phyloP scores from a whole-genome alignment of 2,888 invertebrate species.

The Diaprepes abbreviatus region DNA sequence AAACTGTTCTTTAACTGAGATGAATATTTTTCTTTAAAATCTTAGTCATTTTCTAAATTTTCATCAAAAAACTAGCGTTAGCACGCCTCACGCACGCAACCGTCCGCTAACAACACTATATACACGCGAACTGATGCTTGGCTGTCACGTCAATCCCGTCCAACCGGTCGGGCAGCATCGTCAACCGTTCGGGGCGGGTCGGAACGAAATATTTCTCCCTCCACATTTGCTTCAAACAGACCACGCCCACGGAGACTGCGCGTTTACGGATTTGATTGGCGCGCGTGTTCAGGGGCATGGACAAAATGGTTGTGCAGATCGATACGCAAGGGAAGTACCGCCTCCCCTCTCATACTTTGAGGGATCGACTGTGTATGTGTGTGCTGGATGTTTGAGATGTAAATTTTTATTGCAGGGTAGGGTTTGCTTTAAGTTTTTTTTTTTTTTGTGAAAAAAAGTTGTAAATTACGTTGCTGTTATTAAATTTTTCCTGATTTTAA shows the following conservation, averaged over 20 bases:
- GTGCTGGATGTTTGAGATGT: slow-evolving; percentile 40
- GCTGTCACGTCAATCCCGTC: slow-evolving; percentile 16
- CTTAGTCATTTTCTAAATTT: background rate
- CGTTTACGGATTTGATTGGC: slow-evolving; percentile 36
- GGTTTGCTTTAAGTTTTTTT: slow-evolving; percentile 15
- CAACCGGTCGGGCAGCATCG: slow-evolving; percentile 48
- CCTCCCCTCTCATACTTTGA: slow-evolving; percentile 27
- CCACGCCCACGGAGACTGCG: slow-evolving; percentile 45
- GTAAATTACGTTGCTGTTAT: background rate
- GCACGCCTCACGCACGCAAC: background rate
- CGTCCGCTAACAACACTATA: slow-evolving; percentile 27
- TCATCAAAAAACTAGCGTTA: background rate
- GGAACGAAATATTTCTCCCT: slow-evolving; percentile 23
- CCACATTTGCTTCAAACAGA: background rate
- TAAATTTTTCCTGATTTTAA: background rate
- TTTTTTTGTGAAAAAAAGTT: background rate
- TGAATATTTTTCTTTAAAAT: background rate
- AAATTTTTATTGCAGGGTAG: slow-evolving; percentile 43
- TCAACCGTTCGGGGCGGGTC: slow-evolving; percentile 44
- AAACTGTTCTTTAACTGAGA: background rate
- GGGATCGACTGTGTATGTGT: slow-evolving; percentile 23
- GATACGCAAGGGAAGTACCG: slow-evolving; percentile 29
- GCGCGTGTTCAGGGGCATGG: slow-evolving; percentile 40
- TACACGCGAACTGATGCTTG: slow-evolving; percentile 41
- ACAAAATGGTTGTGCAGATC: slow-evolving; percentile 51